Percentiles rank a stretch among this genome's conserved stretches.
Evolutionary conservation across 64 coral and sea anemone genomes (phyloP).

Genomic region (Montipora cactus): DNA sequence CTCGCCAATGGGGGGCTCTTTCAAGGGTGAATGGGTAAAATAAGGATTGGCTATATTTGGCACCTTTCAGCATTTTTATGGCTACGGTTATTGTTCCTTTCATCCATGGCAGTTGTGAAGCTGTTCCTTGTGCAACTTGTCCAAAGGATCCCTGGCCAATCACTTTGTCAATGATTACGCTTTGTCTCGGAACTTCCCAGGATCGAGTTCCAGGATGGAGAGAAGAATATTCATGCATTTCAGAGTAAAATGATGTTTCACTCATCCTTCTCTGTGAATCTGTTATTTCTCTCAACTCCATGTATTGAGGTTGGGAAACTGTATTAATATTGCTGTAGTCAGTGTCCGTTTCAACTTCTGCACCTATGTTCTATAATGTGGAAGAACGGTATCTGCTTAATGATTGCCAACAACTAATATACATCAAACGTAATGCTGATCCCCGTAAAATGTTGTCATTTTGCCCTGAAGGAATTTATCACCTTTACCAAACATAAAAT

Average conservation of each 20-base stretch:
- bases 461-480: no score
- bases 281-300: slow-evolving; percentile 3
- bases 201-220: slow-evolving; percentile 19
- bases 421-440: no score
- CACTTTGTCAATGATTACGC: slow-evolving; percentile 45
- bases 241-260: neutral
- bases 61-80: slow-evolving; percentile 59
- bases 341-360: neutral
- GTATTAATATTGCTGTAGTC: neutral
- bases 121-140: slow-evolving; percentile 27
- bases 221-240: slow-evolving; percentile 19
- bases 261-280: neutral
- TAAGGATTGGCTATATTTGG: no score
- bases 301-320: neutral
- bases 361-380: neutral
- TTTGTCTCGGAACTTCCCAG: slow-evolving; percentile 57
- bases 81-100: slow-evolving; percentile 19
- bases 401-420: neutral
- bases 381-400: neutral
- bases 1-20: no score
- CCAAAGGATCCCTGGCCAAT: slow-evolving; percentile 57
- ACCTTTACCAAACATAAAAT: no score
- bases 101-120: neutral
- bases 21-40: no score
- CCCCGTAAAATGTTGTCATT: no score